Evolutionary conservation across 2,797 vertebrate species (phyloP).

Genomic region (Dendrocincla tyrannina): DNA sequence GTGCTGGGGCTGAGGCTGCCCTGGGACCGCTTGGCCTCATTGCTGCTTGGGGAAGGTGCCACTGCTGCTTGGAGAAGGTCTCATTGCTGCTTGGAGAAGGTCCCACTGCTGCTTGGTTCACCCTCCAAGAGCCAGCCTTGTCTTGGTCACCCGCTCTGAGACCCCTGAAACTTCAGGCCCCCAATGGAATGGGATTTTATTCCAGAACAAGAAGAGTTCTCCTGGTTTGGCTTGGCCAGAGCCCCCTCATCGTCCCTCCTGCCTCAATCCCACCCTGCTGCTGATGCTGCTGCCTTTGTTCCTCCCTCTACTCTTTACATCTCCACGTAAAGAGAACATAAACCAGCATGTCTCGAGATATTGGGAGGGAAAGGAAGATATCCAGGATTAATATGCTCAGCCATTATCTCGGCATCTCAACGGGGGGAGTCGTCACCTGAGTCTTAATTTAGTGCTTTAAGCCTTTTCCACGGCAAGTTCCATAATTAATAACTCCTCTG

Average conservation of each 20-base stretch:
- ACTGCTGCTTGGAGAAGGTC: too few relatives aligned
- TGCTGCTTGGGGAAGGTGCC: not conserved
- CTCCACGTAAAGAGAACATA: not conserved
- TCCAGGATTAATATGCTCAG: not conserved
- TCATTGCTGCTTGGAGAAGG: too few relatives aligned
- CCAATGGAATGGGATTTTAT: not conserved
- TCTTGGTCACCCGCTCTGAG: not conserved
- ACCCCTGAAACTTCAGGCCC: not conserved
- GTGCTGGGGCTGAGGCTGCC: not conserved
- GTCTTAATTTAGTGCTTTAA: constrained; percentile 17
- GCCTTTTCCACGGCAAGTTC: not conserved
- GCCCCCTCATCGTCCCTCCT: not conserved
- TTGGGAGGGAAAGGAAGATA: not conserved
- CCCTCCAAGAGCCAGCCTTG: not conserved
- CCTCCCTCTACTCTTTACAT: not conserved
- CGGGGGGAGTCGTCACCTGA: not conserved
- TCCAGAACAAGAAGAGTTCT: not conserved
- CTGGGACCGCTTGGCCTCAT: not conserved
- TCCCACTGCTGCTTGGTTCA: not conserved
- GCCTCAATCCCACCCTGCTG: not conserved
- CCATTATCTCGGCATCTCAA: not conserved
- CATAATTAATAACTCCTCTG: not conserved
- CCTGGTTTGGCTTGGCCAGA: not conserved
- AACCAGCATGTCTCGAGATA: not conserved
- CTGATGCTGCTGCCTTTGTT: not conserved